Evolutionary conservation across 2,888 invertebrate species (phyloP).

Genomic region (Philaethria dido): DNA sequence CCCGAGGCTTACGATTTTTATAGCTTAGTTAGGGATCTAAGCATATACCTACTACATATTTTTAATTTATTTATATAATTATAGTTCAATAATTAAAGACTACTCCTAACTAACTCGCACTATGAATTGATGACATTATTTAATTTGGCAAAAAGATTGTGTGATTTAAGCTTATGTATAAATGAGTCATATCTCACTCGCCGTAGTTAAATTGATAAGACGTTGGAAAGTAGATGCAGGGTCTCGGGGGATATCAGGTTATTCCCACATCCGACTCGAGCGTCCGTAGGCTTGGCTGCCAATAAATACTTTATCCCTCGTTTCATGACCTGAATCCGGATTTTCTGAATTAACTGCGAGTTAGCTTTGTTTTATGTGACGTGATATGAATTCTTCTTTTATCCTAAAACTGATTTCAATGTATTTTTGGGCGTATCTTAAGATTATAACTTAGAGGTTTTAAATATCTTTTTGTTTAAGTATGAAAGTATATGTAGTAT

Average conservation of each 20-base stretch:
- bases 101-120: no score
- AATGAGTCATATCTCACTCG: background rate
- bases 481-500: background rate
- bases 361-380: slow-evolving; percentile 12
- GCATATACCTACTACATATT: no score
- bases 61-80: no score
- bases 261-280: slow-evolving; percentile 35
- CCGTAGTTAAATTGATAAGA: slow-evolving; percentile 32
- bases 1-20: no score
- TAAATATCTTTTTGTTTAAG: background rate
- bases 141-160: background rate
- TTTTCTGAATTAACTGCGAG: slow-evolving; percentile 23
- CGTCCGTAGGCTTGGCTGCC: slow-evolving; percentile 20
- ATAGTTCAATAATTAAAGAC: no score
- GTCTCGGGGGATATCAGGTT: slow-evolving; percentile 35
- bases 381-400: slow-evolving; percentile 10
- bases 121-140: background rate
- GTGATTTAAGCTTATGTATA: background rate
- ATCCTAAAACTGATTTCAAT: background rate
- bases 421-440: background rate
- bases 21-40: no score
- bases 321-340: slow-evolving; percentile 29
- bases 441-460: background rate
- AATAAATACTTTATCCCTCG: slow-evolving; percentile 34
- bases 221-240: slow-evolving; percentile 26